Conservation (phyloP, 2,888 invertebrate genomes). For the Caenorhabditis macrosperma region DNA sequence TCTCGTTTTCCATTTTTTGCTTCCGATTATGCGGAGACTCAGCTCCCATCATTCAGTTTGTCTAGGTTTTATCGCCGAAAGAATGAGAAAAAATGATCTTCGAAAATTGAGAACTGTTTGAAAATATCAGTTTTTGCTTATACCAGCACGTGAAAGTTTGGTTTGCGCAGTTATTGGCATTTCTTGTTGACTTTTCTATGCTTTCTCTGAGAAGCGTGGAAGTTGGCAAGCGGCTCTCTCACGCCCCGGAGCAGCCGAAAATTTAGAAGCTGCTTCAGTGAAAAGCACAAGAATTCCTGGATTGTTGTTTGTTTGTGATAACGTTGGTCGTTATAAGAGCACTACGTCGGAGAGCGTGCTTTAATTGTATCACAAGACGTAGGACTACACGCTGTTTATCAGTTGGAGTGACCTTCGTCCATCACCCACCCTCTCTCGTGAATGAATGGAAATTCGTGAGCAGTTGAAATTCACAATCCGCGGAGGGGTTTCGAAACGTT, state of each 20-base stretch:
- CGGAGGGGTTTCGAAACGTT: not conserved
- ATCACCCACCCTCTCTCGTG: not conserved
- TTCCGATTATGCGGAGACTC: not conserved
- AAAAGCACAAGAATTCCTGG: not conserved
- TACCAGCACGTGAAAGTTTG: constrained; percentile 19
- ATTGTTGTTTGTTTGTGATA: not conserved
- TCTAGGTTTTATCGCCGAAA: too few relatives aligned
- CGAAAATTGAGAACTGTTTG: not conserved
- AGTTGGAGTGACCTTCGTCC: constrained; percentile 50
- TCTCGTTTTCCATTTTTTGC: not conserved
- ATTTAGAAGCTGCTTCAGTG: not conserved
- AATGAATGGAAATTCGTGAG: not conserved
- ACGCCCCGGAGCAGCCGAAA: not conserved
- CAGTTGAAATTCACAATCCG: not conserved
- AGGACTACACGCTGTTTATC: constrained; percentile 28
- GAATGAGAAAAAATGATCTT: not conserved
- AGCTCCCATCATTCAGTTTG: not conserved
- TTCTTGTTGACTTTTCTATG: constrained; percentile 36
- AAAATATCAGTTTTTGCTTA: not conserved
- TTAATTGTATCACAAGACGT: constrained; percentile 29
- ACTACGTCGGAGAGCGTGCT: constrained; percentile 25
- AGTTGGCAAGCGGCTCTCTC: not conserved
- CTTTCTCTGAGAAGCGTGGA: constrained; percentile 1
- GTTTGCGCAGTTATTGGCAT: constrained; percentile 20
- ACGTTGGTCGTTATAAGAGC: constrained; percentile 42